Conservation (phyloP, 2,113 vertebrate species). For the Thomomys bottae region DNA sequence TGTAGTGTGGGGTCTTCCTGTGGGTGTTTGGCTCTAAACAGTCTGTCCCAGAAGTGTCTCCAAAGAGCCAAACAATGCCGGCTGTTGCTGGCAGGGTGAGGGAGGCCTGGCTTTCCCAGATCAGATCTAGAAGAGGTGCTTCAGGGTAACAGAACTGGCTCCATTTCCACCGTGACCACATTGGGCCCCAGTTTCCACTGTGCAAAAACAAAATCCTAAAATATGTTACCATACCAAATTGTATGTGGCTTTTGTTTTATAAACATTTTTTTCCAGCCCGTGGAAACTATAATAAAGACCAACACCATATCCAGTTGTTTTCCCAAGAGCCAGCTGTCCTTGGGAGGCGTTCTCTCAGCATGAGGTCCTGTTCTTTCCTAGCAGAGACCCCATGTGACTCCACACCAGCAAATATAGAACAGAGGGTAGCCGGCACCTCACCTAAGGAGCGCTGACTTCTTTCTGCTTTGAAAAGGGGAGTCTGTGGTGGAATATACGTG, state of each 20-base stretch:
- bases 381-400: neutral
- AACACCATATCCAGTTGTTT: conserved; percentile 66
- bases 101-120: conserved; percentile 37
- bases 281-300: conserved; percentile 68
- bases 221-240: conserved; percentile 68
- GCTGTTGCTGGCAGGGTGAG: conserved; percentile 46
- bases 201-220: conserved; percentile 70
- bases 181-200: conserved; percentile 60
- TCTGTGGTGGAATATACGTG: neutral
- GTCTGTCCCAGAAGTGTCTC: conserved; percentile 33
- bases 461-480: neutral
- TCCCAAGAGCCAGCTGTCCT: conserved; percentile 23
- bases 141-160: conserved; percentile 74
- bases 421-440: neutral
- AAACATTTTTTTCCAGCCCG: conserved; percentile 60
- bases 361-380: neutral
- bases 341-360: conserved; percentile 38
- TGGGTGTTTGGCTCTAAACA: conserved; percentile 32
- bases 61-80: conserved; percentile 46
- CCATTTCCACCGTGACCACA: conserved; percentile 69
- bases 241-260: conserved; percentile 70
- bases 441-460: neutral
- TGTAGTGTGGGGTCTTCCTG: neutral
- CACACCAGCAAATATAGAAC: neutral
- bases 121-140: conserved; percentile 69